Base-by-base conservation (phyloP, 2,113 vertebrate genomes). In the Pomatostomus ruficeps region DNA sequence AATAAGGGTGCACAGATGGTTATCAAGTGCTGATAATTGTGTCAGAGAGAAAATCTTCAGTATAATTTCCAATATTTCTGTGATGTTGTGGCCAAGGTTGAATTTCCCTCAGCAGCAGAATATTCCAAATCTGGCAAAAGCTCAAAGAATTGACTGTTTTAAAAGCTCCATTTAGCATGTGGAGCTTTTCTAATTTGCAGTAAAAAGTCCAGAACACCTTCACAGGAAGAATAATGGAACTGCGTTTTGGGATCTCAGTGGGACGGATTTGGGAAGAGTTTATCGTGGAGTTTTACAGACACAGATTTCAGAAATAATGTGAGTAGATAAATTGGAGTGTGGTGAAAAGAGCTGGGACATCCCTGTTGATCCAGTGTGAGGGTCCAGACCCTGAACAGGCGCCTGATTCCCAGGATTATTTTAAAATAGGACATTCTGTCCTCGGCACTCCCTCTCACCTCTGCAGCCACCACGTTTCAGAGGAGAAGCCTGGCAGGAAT, bases 391-490 rank as follows among this genome's bases (percentile, higher is more conserved):
- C 6, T 11, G 51, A 26, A 5, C 15, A 2, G 3, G 13, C 1
- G 1, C 25, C 75, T 22, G 49, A n/a, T 65, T 68, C 33, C 68
- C 20, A 11, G 29, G 43, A 18, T n/a, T 45, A 4, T 49, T 40
- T 54, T n/a, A 3, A 40, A 84, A 6, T 4, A 31, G 38, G 14
- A 28, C 28, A 3, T 3, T 0, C 7, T 36, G 1, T 20, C 15
- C 58, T 38, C 38, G 72, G 51, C 18, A 2, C 48, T 66, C 36
- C 7, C 19, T 13, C 14, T 70, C 18, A 25, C 8, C 68, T 7
- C 54, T 70, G n/a, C n/a, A 46, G 66, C 61, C 52, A 66, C 1
- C 15, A 12, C 16, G 5, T 58, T 74, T 33, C 70, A 31, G 43
- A 38, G 31, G 23, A 62, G 70, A 16, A 55, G 23, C 36, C 48